Evolutionary conservation across 2,888 invertebrate species (phyloP).

Genomic region (Acanthosepion esculentum): DNA sequence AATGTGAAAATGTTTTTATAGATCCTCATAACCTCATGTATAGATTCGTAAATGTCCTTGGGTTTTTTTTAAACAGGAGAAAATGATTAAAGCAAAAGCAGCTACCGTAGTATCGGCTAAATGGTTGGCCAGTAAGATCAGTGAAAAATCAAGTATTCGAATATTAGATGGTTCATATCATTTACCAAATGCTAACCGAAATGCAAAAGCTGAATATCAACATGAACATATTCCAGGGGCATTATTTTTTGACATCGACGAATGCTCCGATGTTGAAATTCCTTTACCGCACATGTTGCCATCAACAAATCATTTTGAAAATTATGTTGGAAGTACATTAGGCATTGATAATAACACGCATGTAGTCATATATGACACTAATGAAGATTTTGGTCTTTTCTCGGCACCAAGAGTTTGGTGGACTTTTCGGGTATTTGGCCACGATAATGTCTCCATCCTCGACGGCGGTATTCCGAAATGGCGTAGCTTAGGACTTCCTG

Average conservation of each 20-base stretch:
- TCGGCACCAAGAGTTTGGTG: slow-evolving; percentile 71
- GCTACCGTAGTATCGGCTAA: slow-evolving; percentile 36
- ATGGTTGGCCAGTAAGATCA: neutral
- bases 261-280: slow-evolving; percentile 64
- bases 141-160: slow-evolving; percentile 47
- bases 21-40: too few relatives aligned
- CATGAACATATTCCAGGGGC: slow-evolving; percentile 70
- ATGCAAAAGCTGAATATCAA: slow-evolving; percentile 62
- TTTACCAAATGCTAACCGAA: slow-evolving; percentile 63
- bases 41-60: neutral
- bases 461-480: slow-evolving; percentile 70
- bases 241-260: slow-evolving; percentile 71
- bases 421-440: slow-evolving; percentile 70
- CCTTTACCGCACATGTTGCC: slow-evolving; percentile 69
- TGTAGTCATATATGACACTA: slow-evolving; percentile 71
- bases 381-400: slow-evolving; percentile 63
- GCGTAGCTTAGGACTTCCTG: slow-evolving; percentile 57
- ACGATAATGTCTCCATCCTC: slow-evolving; percentile 65
- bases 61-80: neutral
- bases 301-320: slow-evolving; percentile 60
- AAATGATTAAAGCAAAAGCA: neutral
- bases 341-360: slow-evolving; percentile 68
- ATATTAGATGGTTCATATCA: slow-evolving; percentile 71
- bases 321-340: slow-evolving; percentile 65
- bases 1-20: too few relatives aligned